Conservation (phyloP, 2,797 vertebrate species). For the Amniataba percoides region DNA sequence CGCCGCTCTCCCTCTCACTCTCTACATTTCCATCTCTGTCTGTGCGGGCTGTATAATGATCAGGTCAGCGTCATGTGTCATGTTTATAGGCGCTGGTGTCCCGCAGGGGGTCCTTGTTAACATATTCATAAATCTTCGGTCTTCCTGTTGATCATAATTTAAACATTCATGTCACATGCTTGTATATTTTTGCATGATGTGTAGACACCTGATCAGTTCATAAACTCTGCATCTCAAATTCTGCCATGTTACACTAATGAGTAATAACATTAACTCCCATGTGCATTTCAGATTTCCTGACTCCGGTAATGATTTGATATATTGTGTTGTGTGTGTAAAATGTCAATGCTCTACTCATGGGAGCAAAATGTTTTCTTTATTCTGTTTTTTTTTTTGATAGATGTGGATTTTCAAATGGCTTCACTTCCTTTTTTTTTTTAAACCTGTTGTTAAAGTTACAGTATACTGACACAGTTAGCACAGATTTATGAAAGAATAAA, state of each 20-base stretch:
- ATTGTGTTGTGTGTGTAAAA: background rate
- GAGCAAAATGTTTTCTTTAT: conserved; percentile 6
- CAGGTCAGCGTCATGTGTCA: conserved; percentile 16
- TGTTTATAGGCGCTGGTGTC: background rate
- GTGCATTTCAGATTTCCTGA: background rate
- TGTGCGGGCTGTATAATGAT: conserved; percentile 21
- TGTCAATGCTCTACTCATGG: background rate
- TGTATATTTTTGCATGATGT: background rate
- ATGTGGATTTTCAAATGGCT: conserved; percentile 1
- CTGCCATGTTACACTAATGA: background rate
- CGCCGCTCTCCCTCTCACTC: conserved; percentile 31
- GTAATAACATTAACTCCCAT: background rate
- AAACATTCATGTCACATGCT: conserved; percentile 15
- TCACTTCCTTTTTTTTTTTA: background rate
- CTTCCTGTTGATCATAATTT: conserved; percentile 2
- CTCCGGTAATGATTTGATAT: background rate
- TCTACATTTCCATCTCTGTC: conserved; percentile 9
- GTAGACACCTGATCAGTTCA: background rate
- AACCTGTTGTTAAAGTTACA: conserved; percentile 1
- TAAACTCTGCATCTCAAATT: background rate
- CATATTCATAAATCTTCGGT: conserved; percentile 19
- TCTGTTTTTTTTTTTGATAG: background rate
- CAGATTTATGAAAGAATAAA: background rate
- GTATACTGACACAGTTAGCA: background rate
- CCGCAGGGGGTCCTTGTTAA: conserved; percentile 1